A percentile compares a stretch with the other conserved stretches of the same genome.
Evolutionary conservation across 1,140 invertebrate species (phyloP).

Genomic region (Penaeus japonicus): DNA sequence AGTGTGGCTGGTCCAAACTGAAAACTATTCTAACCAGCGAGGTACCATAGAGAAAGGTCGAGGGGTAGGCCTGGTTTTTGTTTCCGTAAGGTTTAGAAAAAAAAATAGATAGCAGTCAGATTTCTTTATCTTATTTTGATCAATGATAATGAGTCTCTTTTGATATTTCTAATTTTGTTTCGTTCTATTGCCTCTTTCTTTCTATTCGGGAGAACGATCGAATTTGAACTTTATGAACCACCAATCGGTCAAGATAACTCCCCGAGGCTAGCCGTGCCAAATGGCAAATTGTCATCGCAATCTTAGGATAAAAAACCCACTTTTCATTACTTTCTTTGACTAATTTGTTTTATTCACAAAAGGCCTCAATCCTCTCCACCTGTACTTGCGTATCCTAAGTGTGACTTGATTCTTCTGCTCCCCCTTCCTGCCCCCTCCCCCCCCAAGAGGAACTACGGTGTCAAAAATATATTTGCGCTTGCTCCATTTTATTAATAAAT

Average conservation of each 20-base stretch:
- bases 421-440: background rate
- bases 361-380: no score
- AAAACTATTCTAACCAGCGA: conserved; percentile 22
- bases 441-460: background rate
- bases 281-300: conserved; percentile 24
- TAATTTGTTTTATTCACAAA: no score
- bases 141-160: no score
- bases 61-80: background rate
- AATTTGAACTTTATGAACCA: background rate
- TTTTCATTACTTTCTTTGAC: background rate
- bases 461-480: conserved; percentile 36
- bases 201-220: background rate
- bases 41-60: background rate
- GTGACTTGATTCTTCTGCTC: background rate
- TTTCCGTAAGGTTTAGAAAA: background rate
- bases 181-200: background rate
- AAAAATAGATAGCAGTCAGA: background rate
- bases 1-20: conserved; percentile 47
- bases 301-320: background rate
- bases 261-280: conserved; percentile 22
- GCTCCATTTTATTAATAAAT: conserved; percentile 53
- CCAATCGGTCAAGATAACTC: background rate
- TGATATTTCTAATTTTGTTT: no score
- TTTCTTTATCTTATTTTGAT: no score
- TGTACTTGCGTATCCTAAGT: no score